These are phyloP conservation scores for Archips crataeganus DNA, from an alignment of 2,888 invertebrate species.

Conservation along the genomic window DNA sequence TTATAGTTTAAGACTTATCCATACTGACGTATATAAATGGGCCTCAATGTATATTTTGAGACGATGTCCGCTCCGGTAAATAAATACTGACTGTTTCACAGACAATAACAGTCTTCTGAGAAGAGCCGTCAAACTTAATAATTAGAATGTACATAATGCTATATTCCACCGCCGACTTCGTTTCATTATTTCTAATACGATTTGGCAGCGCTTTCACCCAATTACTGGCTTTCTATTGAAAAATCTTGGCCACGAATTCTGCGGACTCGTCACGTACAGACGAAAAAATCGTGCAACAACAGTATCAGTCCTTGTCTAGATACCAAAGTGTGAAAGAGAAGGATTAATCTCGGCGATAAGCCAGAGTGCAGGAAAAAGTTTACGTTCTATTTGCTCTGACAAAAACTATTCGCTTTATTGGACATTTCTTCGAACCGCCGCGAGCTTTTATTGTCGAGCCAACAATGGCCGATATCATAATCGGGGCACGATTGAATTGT, in stretches of 20 bases:
- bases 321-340: not conserved
- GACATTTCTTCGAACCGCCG: constrained; percentile 6
- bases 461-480: constrained; percentile 21
- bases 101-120: not conserved
- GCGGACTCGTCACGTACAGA: constrained; percentile 18
- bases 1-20: no score
- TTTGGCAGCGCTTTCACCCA: constrained; percentile 45
- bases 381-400: constrained; percentile 24
- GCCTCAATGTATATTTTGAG: not conserved
- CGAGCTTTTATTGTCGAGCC: constrained; percentile 31
- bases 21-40: no score
- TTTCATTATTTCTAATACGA: constrained; percentile 43
- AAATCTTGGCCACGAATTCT: constrained; percentile 43
- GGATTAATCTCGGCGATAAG: not conserved
- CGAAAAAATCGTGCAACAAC: not conserved
- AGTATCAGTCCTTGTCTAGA: not conserved
- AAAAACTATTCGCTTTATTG: constrained; percentile 36
- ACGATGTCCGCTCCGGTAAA: not conserved
- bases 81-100: not conserved
- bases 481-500: constrained; percentile 26
- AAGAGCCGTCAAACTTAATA: not conserved
- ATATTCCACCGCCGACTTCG: constrained; percentile 2
- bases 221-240: constrained; percentile 46
- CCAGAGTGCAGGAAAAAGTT: constrained; percentile 7
- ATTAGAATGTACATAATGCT: not conserved